A percentile compares a stretch with the other conserved stretches of the same genome.
Evolutionary conservation across 2,113 vertebrate species (phyloP).

Genomic region (Mesoclemmys tuberculata): DNA sequence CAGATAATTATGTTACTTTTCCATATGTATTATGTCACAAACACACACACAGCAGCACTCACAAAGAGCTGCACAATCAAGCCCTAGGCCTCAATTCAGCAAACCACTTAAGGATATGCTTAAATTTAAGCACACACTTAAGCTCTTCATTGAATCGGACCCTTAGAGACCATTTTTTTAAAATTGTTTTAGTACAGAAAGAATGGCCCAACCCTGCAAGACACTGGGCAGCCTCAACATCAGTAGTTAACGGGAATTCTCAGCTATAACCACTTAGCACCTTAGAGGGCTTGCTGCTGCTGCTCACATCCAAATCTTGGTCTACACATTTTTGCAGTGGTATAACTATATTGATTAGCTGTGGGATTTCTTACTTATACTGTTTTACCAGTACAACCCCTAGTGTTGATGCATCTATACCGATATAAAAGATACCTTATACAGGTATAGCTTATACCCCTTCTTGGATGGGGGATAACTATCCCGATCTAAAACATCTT

Average conservation of each 20-base stretch:
- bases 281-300: neutral
- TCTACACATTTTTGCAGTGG: neutral
- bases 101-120: conserved; percentile 1
- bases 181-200: neutral
- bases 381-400: neutral
- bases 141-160: neutral
- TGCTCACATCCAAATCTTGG: neutral
- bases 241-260: neutral
- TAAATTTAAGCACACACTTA: neutral
- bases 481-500: neutral
- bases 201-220: neutral
- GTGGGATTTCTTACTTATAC: neutral
- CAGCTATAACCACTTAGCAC: fast-evolving
- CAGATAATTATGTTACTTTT: conserved; percentile 69
- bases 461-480: neutral
- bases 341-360: neutral
- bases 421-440: neutral
- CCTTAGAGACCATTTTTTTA: neutral
- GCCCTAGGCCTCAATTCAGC: neutral
- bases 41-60: conserved; percentile 39
- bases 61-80: conserved; percentile 46
- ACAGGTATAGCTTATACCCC: neutral
- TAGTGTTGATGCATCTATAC: neutral
- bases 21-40: conserved; percentile 61
- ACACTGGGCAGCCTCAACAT: fast-evolving